Evolutionary conservation across 2,888 invertebrate genomes (phyloP), one percentile per base, ranked within the genome.

Genomic region (Acrobasis consociella): DNA sequence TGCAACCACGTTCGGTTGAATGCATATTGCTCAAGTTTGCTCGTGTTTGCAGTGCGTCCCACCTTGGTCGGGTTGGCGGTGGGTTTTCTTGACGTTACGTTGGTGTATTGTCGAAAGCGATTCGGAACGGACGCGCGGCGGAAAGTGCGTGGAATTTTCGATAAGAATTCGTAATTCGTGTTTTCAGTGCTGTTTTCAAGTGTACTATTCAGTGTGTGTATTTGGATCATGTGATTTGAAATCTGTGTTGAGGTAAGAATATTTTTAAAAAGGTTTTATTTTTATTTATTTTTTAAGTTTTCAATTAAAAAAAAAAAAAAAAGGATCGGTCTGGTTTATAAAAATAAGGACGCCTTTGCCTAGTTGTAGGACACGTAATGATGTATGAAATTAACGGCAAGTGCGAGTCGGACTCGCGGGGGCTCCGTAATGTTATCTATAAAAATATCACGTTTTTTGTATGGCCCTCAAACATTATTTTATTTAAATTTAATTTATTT

Each of bases 1-100:
- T 72, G 71, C 72, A 73, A 73, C 75, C 69, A 75, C 71, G 72
- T 61, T 49, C 67, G 71, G 77, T 74, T 74, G 77, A 72, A 78
- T 76, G 76, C 72, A 74, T 67, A 62, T 71, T 66, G 68, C 70
- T 72, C 69, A 68, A 72, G 70, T 70, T 73, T 72, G 77, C 70
- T 73, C 69, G 73, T 64, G 66, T 69, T 71, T 58, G 49, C 72
- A 70, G 71, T 71, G 70, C 70, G 75, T 74, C 80, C 78, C 75
- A 71, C 75, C 74, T 77, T 73, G 73, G 74, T 60, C 72, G 75
- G 69, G 13, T 66, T 61, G 52, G 52, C 52, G 13, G 52, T 52
- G 52, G 13, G 13, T 52, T 52, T 52, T 37, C 31, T 52, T 31
- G 52, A n/a, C 22, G 1, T 22, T 1, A 22, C 22, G 22, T 31